Evolutionary conservation across 2,797 vertebrate genomes (phyloP), one percentile per base, ranked within the genome.

Genomic region (Rhadinocentrus ornatus): DNA sequence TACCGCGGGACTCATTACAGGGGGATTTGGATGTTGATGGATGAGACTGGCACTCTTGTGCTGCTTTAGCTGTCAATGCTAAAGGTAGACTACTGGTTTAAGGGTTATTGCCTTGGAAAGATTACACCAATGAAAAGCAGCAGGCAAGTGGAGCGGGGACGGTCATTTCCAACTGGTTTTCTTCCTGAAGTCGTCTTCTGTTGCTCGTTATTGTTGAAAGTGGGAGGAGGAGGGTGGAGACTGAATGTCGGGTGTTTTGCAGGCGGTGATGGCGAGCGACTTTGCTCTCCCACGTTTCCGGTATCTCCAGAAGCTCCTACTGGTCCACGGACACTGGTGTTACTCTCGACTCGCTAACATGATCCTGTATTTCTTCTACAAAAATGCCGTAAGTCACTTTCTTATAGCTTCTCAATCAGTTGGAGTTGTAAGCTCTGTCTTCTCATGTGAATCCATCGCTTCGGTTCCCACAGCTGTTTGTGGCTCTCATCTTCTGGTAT

Each of bases 341-440:
- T 99, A 99, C 83, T 96, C 97, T 66, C 92, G 98, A 0, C 94
- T 99, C 29, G 97, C 98, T 52, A 99, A 96, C 93, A 99, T 99
- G 97, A 98, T 98, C 80, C 95, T 99, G 15, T 99, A 98, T 82
- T 99, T 99, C 93, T 99, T 99, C 95, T 99, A 99, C 94, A 99
- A 98, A 92, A 99, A 99, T 35, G 94, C 94, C 44, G 95, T 95
- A 79, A 94, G 77, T 2, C 57, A 13, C 22, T 26, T 65, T 26
- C 2, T 8, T 29, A 18, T 6, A 15, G 6, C 7, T 58, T 48
- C 4, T 4, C 18, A n/a, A n/a, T n/a, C n/a, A n/a, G n/a, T n/a
- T n/a, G n/a, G 1, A 26, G 26, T 2, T 15, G 15, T 3, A 44
- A 16, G 12, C 44, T 24, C 29, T 37, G 24, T 46, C 15, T 0